Evolutionary conservation across 2,113 vertebrate genomes (phyloP), one percentile per base, ranked within the genome.

Genomic region (Phylloscopus trochiloides): DNA sequence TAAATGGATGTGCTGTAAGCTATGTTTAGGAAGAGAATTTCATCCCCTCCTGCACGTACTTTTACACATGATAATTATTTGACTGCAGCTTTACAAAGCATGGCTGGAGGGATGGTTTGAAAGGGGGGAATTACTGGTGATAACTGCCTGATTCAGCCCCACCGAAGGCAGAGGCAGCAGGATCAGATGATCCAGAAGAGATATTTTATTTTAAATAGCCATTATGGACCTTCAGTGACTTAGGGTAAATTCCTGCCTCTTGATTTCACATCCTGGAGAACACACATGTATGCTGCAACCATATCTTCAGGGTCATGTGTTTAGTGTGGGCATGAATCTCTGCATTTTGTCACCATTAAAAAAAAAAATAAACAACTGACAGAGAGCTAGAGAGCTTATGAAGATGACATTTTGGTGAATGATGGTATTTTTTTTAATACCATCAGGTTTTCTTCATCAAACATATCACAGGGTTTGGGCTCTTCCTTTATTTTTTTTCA

Each of bases 11-110:
- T 88, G 79, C 94, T 74, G 78, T 80, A 86, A 90, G 90, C 90
- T 95, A 61, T 71, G 59, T 95, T 93, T 96, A 66, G 88, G 87
- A 76, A 73, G 78, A 86, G 75, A 95, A 80, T 73, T 85, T 88
- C 68, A 91, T 78, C 77, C 78, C 45, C 59, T 92, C 59, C 78
- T 93, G 82, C 85, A 90, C 0, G 1, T 86, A 66, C 67, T 85
- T 94, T 26, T 66, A 50, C 85, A 65, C 4, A 15, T 65, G 57
- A 52, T 91, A 79, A 79, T 79, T 95, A 92, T 95, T 96, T 78
- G 47, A 68, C 62, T 86, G 70, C 68, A 95, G 61, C 83, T 95
- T 93, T 90, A 61, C 86, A 62, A 94, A 90, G 51, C n/a, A 47
- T 86, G 90, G 71, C 92, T 92, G 63, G 85, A 94, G 94, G 92